Base-by-base conservation (phyloP, 2,797 vertebrate genomes). In the Pogonophryne albipinna region DNA sequence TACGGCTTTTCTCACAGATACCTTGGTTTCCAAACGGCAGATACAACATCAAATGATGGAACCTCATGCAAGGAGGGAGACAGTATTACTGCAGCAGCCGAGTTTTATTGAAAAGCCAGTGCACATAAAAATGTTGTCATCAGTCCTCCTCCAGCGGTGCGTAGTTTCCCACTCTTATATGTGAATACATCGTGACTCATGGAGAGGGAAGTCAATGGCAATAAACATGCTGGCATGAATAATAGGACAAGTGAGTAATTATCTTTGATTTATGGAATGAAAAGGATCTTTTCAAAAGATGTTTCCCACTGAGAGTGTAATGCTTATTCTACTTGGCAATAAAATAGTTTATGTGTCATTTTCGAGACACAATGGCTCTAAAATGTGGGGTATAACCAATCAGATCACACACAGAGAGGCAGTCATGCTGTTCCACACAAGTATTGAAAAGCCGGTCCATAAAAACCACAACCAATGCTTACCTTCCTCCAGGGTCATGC, bases 111-210 rank as follows among this genome's bases (percentile, higher is more conserved):
- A 75, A 87, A 83, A 84, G 8, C 47, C 50, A 52, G 63, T 46
- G 11, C 51, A 64, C 62, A 82, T 77, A 20, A 60, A 38, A 19
- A 74, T 75, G 41, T 55, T 64, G 11, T 61, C 71, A 79, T 71
- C 62, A 58, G 69, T 76, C 66, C 73, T 66, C 76, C 63, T 58
- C 23, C 71, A 52, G 42, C 6, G 0, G 19, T n/a, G 49, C 17
- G 59, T 65, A 58, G 47, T 42, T 67, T 81, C 67, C 53, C 77
- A 66, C 75, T 71, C 44, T 41, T 12, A 52, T 60, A 53, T 56
- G 61, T 42, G 75, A 84, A 79, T 82, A 70, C 68, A 78, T 60
- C 1, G 20, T 83, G 86, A 86, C 75, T 91, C 84, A 83, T 17
- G 73, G 16, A 12, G 59, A 44, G 20, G 53, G 57, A 66, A 75